Evolutionary conservation across 2,113 vertebrate genomes (phyloP), one percentile per base, ranked within the genome.

Genomic region (Alaudala cheleensis): DNA sequence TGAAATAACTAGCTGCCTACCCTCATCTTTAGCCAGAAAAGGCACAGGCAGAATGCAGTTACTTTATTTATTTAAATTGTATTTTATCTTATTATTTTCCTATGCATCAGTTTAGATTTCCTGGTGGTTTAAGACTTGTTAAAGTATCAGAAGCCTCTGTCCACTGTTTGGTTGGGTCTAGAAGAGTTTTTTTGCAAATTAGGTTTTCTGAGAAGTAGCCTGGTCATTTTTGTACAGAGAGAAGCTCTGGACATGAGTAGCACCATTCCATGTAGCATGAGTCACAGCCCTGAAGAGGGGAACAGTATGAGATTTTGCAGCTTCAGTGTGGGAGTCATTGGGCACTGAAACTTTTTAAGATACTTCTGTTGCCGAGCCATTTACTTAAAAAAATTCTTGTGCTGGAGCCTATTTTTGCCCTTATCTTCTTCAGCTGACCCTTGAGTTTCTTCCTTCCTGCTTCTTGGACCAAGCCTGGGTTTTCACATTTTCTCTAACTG

Each of bases 1-100:
- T 90, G 66, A 90, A 88, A 88, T 66, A 58, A 57, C 24, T 73
- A 83, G 33, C 81, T 95, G 90, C 42, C 17, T 93, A 78, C 87
- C 88, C 66, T 90, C 81, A 62, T 76, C 62, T 92, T 40, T 18
- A 58, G 19, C 51, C 81, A 86, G 57, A 28, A 91, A 56, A 53
- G 77, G 15, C 81, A 62, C 51, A 86, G 79, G 23, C 31, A 80
- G 53, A 92, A 40, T 58, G 19, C 9, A 6, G 37, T 57, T 7
- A 6, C 50, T 91, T 39, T 61, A 26, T 53, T 33, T 67, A 67
- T 53, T 57, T 45, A 42, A 54, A 54, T 76, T 53, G 19, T 18
- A 15, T 47, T 33, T 86, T 44, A 23, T 25, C 31, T 51, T 50
- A 29, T 33, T 65, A 24, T 64, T 47, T 62, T 19, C 44, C 25